These are phyloP conservation scores for Eupithecia abbreviata DNA, from an alignment of 2,888 invertebrate species.

Conservation along the genomic window DNA sequence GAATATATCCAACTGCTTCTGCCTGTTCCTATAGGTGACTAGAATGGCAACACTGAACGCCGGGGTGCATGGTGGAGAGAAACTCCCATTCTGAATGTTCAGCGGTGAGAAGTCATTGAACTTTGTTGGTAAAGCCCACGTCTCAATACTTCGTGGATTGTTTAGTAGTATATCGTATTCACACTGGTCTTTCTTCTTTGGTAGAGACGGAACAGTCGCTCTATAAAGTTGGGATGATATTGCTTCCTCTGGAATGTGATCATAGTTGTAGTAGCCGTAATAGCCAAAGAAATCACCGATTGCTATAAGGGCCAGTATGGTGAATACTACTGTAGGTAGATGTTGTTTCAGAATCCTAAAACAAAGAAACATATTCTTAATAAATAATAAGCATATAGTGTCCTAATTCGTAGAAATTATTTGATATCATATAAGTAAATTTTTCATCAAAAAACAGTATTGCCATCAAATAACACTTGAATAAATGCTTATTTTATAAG, in stretches of 20 bases:
- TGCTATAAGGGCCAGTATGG: slow-evolving; percentile 53
- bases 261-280: slow-evolving; percentile 62
- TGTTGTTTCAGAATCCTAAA: slow-evolving; percentile 56
- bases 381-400: not conserved
- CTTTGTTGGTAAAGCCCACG: slow-evolving; percentile 55
- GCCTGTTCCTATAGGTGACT: slow-evolving; percentile 90
- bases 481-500: no score
- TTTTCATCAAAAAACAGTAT: not conserved
- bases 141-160: slow-evolving; percentile 51
- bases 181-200: slow-evolving; percentile 59
- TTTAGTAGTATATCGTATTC: slow-evolving; percentile 63
- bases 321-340: slow-evolving; percentile 13
- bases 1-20: slow-evolving; percentile 89
- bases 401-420: not conserved
- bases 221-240: slow-evolving; percentile 56
- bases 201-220: slow-evolving; percentile 51
- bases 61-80: slow-evolving; percentile 67
- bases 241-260: slow-evolving; percentile 54
- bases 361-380: not conserved
- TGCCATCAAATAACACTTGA: no score
- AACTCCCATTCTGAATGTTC: slow-evolving; percentile 67
- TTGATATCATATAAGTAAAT: not conserved
- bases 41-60: slow-evolving; percentile 90
- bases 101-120: slow-evolving; percentile 57
- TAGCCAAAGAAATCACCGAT: slow-evolving; percentile 55